Conservation (phyloP, 1,140 invertebrate species). For the Cydia fagiglandana region DNA sequence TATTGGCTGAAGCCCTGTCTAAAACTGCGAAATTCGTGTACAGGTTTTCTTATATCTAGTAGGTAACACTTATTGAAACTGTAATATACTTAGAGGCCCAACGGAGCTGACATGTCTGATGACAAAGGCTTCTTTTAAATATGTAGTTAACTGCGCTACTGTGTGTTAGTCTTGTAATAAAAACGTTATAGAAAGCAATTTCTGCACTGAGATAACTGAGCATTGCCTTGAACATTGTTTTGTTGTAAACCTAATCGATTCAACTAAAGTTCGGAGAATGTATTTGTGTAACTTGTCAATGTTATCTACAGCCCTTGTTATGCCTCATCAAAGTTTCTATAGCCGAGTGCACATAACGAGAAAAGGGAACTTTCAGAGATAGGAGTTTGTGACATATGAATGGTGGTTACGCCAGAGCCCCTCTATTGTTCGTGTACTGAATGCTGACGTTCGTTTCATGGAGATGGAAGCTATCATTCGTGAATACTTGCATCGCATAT, state of each 20-base stretch:
- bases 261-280: not conserved
- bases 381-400: constrained; percentile 18
- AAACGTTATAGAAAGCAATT: no score
- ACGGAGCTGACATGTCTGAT: no score
- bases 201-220: no score
- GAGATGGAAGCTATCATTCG: constrained; percentile 4
- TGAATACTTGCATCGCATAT: not conserved
- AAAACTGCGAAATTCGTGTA: no score
- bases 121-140: no score
- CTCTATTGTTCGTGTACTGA: not conserved
- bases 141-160: no score
- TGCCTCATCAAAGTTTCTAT: constrained; percentile 1
- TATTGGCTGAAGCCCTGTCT: no score
- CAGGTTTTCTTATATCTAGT: no score
- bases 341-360: not conserved
- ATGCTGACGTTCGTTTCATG: constrained; percentile 9
- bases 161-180: no score
- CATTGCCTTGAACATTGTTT: no score
- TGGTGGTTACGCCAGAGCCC: not conserved
- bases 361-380: constrained; percentile 26
- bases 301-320: not conserved
- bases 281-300: not conserved
- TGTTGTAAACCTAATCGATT: not conserved
- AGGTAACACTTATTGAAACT: no score
- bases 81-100: no score